phyloP scores from a whole-genome alignment of 2,113 vertebrate genomes.

The Charadrius vociferus region DNA sequence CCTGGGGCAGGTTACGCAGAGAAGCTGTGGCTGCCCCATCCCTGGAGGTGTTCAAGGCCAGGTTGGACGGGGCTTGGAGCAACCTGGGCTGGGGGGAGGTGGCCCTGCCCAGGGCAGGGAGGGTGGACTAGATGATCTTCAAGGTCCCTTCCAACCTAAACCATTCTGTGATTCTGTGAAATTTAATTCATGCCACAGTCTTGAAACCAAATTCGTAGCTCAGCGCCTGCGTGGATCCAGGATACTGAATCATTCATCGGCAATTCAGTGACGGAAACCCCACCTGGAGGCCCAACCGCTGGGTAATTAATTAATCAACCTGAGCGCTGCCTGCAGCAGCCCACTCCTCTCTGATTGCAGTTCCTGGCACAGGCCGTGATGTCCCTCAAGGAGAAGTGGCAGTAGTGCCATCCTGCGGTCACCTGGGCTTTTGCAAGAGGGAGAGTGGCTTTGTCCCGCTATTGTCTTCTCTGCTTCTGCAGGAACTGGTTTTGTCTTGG shows the following conservation, averaged over 20 bases:
- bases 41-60: too few species aligned
- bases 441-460: neutral
- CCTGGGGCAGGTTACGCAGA: too few species aligned
- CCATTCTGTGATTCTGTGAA: too few species aligned
- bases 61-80: too few species aligned
- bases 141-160: too few species aligned
- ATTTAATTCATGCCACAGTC: neutral
- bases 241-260: fast-evolving
- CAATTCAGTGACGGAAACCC: fast-evolving
- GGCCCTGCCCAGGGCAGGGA: too few species aligned
- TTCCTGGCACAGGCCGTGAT: fast-evolving
- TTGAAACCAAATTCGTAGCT: neutral
- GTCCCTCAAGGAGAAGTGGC: neutral
- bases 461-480: neutral
- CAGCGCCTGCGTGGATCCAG: fast-evolving
- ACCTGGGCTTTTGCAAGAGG: neutral
- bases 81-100: too few species aligned
- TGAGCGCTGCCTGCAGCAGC: neutral
- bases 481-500: neutral
- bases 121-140: too few species aligned
- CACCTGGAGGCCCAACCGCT: fast-evolving
- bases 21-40: too few species aligned
- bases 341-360: neutral
- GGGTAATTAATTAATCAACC: neutral
- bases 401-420: conserved; percentile 20